Conservation (phyloP, 2,113 vertebrate genomes). For the Corvus moneduloides region DNA sequence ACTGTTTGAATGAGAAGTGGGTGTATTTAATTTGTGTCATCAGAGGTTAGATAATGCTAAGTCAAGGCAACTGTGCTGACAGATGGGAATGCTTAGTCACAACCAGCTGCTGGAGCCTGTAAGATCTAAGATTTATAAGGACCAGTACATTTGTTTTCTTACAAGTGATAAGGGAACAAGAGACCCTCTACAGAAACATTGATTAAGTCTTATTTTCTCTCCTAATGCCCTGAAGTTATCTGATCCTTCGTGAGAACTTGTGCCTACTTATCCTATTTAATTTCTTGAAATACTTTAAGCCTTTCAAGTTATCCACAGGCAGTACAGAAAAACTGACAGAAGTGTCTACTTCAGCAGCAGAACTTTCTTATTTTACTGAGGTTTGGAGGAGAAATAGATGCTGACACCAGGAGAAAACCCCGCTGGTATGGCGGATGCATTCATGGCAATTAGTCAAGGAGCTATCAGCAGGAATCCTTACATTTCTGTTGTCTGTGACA, state of each 20-base stretch:
- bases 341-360: not conserved
- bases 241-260: not conserved
- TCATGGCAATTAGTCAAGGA: constrained; percentile 44
- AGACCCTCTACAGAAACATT: not conserved
- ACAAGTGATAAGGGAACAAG: not conserved
- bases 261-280: constrained; percentile 4
- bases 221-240: not conserved
- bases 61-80: not conserved
- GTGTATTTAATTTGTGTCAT: constrained; percentile 39
- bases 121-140: not conserved
- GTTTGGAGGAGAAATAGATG: not conserved
- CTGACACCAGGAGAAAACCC: not conserved
- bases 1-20: constrained; percentile 4
- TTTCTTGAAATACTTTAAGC: constrained; percentile 27
- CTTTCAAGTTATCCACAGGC: not conserved
- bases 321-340: not conserved
- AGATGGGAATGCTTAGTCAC: constrained; percentile 33
- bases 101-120: not conserved
- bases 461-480: constrained; percentile 20
- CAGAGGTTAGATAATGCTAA: constrained; percentile 33
- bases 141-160: constrained; percentile 23
- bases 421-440: not conserved
- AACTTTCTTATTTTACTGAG: not conserved
- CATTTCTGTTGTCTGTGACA: constrained; percentile 22
- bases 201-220: constrained; percentile 6